Conservation (phyloP, 2,113 vertebrate genomes). For the Melanotaenia duboulayi region DNA sequence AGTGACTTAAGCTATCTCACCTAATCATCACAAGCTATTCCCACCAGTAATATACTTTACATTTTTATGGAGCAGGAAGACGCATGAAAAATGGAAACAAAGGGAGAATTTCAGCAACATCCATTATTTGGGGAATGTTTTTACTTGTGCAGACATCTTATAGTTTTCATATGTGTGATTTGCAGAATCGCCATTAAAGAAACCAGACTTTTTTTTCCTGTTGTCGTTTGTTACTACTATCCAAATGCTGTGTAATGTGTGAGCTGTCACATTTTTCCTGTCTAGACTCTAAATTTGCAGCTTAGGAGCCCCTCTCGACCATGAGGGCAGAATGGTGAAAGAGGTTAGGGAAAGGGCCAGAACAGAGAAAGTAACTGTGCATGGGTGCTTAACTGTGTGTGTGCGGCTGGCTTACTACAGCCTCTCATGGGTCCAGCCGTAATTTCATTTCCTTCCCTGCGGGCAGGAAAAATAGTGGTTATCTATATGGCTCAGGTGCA, state of each 20-base stretch:
- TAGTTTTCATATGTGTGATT: constrained; percentile 1
- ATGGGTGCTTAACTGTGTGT: constrained; percentile 21
- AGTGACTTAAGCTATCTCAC: constrained; percentile 65
- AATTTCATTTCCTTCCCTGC: constrained; percentile 70
- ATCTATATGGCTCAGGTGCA: constrained; percentile 82
- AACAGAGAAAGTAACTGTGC: constrained; percentile 20
- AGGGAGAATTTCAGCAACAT: neutral
- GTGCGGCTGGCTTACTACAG: constrained; percentile 28
- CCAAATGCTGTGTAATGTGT: constrained; percentile 19
- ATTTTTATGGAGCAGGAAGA: constrained; percentile 56
- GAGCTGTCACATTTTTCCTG: constrained; percentile 37
- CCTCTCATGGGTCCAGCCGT: constrained; percentile 41
- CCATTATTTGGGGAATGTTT: neutral
- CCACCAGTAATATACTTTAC: constrained; percentile 55
- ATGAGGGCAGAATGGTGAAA: constrained; percentile 38
- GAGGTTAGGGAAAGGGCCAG: constrained; percentile 9
- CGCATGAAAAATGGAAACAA: constrained; percentile 3
- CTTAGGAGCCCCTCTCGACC: too few relatives aligned
- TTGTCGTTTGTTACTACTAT: constrained; percentile 29
- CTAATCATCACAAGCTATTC: constrained; percentile 75
- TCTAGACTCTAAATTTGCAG: constrained; percentile 18
- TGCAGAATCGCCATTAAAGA: constrained; percentile 1
- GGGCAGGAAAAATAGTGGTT: constrained; percentile 62
- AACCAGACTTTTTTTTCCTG: constrained; percentile 2
- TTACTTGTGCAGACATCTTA: neutral